phyloP scores from a whole-genome alignment of 2,888 invertebrate genomes.

The Drosophila quinaria region DNA sequence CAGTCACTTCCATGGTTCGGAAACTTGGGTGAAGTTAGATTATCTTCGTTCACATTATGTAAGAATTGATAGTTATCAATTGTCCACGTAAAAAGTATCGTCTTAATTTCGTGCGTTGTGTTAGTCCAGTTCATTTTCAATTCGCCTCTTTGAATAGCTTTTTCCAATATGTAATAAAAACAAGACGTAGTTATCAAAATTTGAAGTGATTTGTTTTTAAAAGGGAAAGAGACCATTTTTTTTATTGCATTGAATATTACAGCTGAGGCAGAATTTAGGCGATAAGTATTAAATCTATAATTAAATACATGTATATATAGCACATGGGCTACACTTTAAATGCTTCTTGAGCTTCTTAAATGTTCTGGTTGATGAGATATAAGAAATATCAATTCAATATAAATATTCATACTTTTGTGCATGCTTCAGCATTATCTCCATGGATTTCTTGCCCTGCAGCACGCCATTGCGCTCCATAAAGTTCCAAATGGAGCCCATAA shows the following conservation, averaged over 20 bases:
- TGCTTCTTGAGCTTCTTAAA: slow-evolving; percentile 76
- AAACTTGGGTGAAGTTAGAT: too few species aligned
- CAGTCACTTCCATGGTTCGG: too few species aligned
- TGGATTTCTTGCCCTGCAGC: slow-evolving; percentile 90
- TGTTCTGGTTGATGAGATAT: neutral
- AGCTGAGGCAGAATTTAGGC: slow-evolving; percentile 22
- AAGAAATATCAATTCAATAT: slow-evolving; percentile 55
- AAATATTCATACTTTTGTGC: slow-evolving; percentile 77
- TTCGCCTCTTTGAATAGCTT: too few species aligned
- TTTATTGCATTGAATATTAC: slow-evolving; percentile 50
- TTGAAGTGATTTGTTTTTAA: neutral
- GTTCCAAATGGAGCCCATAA: slow-evolving; percentile 94
- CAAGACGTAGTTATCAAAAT: neutral
- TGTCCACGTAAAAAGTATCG: too few species aligned
- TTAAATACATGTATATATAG: slow-evolving; percentile 13
- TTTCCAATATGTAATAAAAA: too few species aligned
- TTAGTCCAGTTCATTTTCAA: too few species aligned
- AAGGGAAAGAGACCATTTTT: slow-evolving; percentile 45
- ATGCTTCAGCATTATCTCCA: slow-evolving; percentile 87
- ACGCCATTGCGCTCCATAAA: slow-evolving; percentile 92
- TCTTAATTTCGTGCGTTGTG: too few species aligned
- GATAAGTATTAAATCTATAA: slow-evolving; percentile 21
- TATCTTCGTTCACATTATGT: too few species aligned
- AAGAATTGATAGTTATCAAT: too few species aligned
- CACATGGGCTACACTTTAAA: slow-evolving; percentile 55